Conservation (phyloP, 2,113 vertebrate genomes). For the Cyprinodon variegatus region DNA sequence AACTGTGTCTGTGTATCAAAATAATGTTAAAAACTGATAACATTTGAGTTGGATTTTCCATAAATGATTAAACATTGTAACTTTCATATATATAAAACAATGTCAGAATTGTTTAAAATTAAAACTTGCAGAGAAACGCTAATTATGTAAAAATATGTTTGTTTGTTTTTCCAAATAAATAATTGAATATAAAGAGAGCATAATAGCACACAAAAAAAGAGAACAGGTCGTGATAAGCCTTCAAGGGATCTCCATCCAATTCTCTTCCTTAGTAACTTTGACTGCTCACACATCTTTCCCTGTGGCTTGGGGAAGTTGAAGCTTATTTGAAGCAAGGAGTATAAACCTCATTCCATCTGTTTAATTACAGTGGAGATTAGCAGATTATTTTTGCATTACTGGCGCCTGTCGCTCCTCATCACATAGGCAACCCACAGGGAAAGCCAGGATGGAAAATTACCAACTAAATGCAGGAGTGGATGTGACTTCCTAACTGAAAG, state of each 20-base stretch:
- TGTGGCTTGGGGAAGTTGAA: slow-evolving; percentile 49
- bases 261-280: slow-evolving; percentile 32
- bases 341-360: slow-evolving; percentile 81
- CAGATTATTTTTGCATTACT: slow-evolving; percentile 81
- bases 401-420: slow-evolving; percentile 68
- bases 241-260: slow-evolving; percentile 19
- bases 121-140: no score
- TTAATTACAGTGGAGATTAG: slow-evolving; percentile 81
- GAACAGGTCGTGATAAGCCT: slow-evolving; percentile 13
- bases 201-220: slow-evolving; percentile 6
- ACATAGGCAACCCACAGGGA: slow-evolving; percentile 54
- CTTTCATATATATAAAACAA: no score
- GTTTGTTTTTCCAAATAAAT: neutral
- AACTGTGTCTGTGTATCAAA: no score
- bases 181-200: neutral
- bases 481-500: slow-evolving; percentile 5
- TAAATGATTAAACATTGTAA: no score
- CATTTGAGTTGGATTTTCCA: no score
- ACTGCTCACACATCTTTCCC: slow-evolving; percentile 46
- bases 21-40: no score
- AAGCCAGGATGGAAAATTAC: slow-evolving; percentile 36
- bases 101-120: no score
- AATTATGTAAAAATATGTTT: no score
- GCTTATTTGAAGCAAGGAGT: slow-evolving; percentile 67
- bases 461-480: slow-evolving; percentile 34